Base-by-base conservation (phyloP, 2,797 vertebrate genomes). In the Percopsis omiscomaycus region DNA sequence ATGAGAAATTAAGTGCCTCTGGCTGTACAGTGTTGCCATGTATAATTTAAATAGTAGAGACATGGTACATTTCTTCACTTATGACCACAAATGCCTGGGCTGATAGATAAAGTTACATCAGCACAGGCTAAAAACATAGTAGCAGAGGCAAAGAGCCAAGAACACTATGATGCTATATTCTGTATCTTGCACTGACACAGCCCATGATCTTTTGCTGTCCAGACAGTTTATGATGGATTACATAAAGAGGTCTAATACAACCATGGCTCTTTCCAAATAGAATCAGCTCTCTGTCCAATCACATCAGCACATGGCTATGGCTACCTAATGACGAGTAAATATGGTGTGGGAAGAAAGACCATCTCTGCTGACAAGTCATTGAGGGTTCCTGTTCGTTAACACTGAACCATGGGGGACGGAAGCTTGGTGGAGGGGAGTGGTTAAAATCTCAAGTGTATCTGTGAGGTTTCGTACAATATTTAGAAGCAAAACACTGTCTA, bases 401-500 rank as follows among this genome's bases (percentile, higher is more conserved):
- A 73, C 32, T n/a, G 61, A 64, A 64, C 65, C 64, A 50, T 3
- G 12, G 62, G 69, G 56, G 64, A 71, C 55, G 54, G 66, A 81
- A 86, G 80, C 66, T 63, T 69, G 72, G 37, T 61, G 0, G 3
- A 71, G 67, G n/a, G 68, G 78, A 1, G 75, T 73, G 73, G 73
- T 86, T 80, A 79, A 82, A 83, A 74, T 48, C 60, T 47, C 82
- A 77, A 79, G 61, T 28, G 67, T 75, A 13, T 84, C 73, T 77
- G 66, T 59, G 71, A 68, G 75, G 70, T 81, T 81, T 83, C 69
- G 75, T 64, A 45, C 76, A 69, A 82, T 75, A 79, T 80, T 81
- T 79, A 79, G 77, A 84, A 81, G 69, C 82, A 84, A 87, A 85
- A 85, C 69, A 82, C 3, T 49, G 66, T 55, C 56, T 42, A 51